Percentiles rank a stretch among this genome's conserved stretches.
These are phyloP conservation scores for Anguilla megastoma DNA, from an alignment of 2,797 vertebrate species.

Conservation along the genomic window DNA sequence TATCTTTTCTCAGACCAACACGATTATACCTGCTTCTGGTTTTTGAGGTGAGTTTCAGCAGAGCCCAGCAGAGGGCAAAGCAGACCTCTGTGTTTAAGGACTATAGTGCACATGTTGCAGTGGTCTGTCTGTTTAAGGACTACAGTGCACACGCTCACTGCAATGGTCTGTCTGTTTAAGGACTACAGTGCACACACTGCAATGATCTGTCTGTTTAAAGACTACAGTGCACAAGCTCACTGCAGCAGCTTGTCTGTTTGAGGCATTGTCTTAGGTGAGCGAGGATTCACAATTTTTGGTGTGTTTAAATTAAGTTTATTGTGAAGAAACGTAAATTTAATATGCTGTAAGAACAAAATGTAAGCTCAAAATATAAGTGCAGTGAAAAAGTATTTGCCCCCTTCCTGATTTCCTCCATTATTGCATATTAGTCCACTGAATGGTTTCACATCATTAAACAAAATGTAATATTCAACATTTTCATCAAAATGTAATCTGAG, in stretches of 20 bases:
- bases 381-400: too few species aligned
- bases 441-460: too few species aligned
- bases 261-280: not conserved
- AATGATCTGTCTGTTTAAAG: not conserved
- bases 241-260: not conserved
- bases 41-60: not conserved
- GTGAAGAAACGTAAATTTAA: not conserved
- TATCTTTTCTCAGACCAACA: too few species aligned
- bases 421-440: too few species aligned
- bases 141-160: not conserved
- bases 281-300: not conserved
- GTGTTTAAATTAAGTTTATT: not conserved
- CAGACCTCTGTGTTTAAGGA: not conserved
- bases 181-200: not conserved
- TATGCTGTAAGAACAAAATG: not conserved
- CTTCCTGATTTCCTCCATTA: too few species aligned
- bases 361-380: not conserved
- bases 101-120: not conserved
- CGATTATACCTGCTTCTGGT: not conserved
- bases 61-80: conserved; percentile 6
- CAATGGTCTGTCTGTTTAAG: not conserved
- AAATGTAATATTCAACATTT: too few species aligned
- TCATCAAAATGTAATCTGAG: too few species aligned
- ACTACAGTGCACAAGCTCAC: not conserved
- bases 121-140: not conserved